Percentiles rank a stretch among this genome's conserved stretches.
These are phyloP conservation scores for Phanerotoma sp. DNA, from an alignment of 2,888 invertebrate genomes.

Conservation along the genomic window DNA sequence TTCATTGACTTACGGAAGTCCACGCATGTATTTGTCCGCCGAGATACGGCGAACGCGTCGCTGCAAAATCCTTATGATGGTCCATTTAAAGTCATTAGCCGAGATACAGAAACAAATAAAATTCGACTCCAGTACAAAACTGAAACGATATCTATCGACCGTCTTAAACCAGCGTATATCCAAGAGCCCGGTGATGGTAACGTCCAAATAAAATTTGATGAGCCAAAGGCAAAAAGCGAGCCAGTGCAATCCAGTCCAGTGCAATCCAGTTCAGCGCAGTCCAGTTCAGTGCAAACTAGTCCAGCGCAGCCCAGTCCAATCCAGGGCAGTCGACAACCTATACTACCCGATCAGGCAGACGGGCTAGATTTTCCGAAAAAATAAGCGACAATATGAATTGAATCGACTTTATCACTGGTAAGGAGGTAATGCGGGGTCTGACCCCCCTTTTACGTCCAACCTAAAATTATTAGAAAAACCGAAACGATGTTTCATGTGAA, in stretches of 20 bases:
- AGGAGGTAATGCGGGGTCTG: not conserved
- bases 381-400: not conserved
- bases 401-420: not conserved
- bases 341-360: not conserved
- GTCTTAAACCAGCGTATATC: slow-evolving; percentile 26
- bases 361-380: not conserved
- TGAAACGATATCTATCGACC: slow-evolving; percentile 28
- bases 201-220: not conserved
- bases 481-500: too few relatives aligned
- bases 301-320: not conserved
- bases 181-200: not conserved
- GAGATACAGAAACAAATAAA: slow-evolving; percentile 13
- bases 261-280: not conserved
- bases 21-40: slow-evolving; percentile 28
- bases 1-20: slow-evolving; percentile 25
- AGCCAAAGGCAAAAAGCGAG: not conserved
- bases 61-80: slow-evolving; percentile 32
- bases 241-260: not conserved
- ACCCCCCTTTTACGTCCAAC: not conserved
- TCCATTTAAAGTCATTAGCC: slow-evolving; percentile 23
- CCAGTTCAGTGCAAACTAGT: not conserved
- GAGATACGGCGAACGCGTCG: slow-evolving; percentile 17
- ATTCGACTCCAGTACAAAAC: slow-evolving; percentile 15
- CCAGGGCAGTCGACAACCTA: not conserved
- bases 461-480: not conserved